Base-by-base conservation (phyloP, 1,140 invertebrate species). In the Calliphora vicina region DNA sequence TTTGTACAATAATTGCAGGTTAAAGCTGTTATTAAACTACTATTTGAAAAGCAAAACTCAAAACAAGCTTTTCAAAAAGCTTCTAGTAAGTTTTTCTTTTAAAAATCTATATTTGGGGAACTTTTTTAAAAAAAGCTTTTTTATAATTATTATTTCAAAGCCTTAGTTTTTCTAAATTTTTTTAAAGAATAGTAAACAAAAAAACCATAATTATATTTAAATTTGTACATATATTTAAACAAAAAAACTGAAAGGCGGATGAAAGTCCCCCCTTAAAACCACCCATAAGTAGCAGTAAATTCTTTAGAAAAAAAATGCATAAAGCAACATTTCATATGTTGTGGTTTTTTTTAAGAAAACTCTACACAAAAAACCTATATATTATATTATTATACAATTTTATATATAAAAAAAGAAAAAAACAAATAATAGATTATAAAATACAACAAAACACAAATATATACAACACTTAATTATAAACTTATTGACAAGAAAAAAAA, bases 181-280 rank as follows among this genome's bases (percentile, higher is more conserved):
- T 74, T 74, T 74, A 15, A n/a, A n/a, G 35, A 35, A 17, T 78
- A 78, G 74, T 78, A 78, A 43, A 43, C n/a, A 45, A 78, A 35
- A 35, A 35, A 2, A 35, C 6, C 35, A 26, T 67, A 61, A 61
- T 81, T 81, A 81, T 81, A 61, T 57, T 25, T 67, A 81, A 76
- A n/a, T 67, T 57, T 81, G 42, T 50, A 81, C 13, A 81, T 82
- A 85, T 84, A 86, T 83, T 84, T 84, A n/a, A n/a, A n/a, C n/a
- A 86, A 84, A 72, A 82, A 78, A 45, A 73, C 35, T 83, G 82
- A 86, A 83, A 85, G 86, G 87, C 87, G 87, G 87, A 88, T 87
- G 87, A 88, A 88, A 88, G 87, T 88, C 87, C 88, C 87, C 87
- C 88, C 87, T 83, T 78, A 83, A 85, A 73, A 76, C 82, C 73